Evolutionary conservation across 2,888 invertebrate species (phyloP).

Genomic region (Petrolisthes manimaculis): DNA sequence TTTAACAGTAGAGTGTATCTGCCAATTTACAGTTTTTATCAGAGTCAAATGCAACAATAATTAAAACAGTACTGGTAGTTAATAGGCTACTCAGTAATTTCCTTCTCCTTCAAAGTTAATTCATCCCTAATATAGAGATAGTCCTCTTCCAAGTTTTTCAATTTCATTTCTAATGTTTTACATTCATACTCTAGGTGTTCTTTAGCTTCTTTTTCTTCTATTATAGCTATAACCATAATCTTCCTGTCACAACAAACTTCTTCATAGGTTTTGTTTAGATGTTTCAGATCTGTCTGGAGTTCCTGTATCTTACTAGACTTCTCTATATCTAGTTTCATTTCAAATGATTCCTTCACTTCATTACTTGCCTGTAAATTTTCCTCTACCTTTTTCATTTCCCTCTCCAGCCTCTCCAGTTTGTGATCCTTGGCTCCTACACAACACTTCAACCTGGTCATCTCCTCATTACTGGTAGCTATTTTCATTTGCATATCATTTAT

Average conservation of each 20-base stretch:
- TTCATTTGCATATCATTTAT: conserved; percentile 14
- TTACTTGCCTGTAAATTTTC: not conserved
- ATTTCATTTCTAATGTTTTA: not conserved
- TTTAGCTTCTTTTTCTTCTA: not conserved
- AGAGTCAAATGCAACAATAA: too few relatives aligned
- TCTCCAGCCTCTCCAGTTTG: conserved; percentile 16
- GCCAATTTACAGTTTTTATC: too few relatives aligned
- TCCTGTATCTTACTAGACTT: conserved; percentile 24
- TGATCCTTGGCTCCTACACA: conserved; percentile 30
- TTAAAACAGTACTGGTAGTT: too few relatives aligned
- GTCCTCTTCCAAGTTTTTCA: conserved; percentile 18
- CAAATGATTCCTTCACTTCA: conserved; percentile 13
- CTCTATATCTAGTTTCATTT: not conserved
- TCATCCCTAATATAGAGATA: not conserved
- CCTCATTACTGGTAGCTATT: conserved; percentile 1
- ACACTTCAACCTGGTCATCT: not conserved
- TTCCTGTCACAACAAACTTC: conserved; percentile 45
- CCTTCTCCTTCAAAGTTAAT: conserved; percentile 3
- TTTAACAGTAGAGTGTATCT: too few relatives aligned
- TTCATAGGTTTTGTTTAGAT: conserved; percentile 24
- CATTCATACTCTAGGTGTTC: not conserved
- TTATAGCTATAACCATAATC: conserved; percentile 32
- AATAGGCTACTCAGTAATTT: too few relatives aligned
- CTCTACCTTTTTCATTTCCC: conserved; percentile 9
- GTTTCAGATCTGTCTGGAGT: conserved; percentile 28